Evolutionary conservation across 2,797 vertebrate species (phyloP).

Genomic region (Scarus forsteni): DNA sequence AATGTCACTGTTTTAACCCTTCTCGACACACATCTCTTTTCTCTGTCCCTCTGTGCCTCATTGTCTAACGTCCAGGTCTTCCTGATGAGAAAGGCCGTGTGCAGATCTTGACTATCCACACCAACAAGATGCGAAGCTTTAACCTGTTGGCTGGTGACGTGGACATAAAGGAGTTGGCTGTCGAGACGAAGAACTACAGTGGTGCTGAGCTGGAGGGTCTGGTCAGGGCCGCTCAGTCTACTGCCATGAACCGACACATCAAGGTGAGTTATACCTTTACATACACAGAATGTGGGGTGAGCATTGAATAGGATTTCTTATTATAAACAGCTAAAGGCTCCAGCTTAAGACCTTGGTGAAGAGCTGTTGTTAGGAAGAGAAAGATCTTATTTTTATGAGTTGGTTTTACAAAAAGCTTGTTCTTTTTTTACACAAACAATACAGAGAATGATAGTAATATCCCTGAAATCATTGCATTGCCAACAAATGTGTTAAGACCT

Average conservation of each 20-base stretch:
- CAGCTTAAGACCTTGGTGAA: too few species aligned
- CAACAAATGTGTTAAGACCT: too few species aligned
- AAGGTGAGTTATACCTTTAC: slow-evolving; percentile 84
- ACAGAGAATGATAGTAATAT: too few species aligned
- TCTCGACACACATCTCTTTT: background rate
- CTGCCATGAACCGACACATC: slow-evolving; percentile 98
- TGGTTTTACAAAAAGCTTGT: too few species aligned
- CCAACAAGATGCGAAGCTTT: slow-evolving; percentile 92
- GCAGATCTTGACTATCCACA: slow-evolving; percentile 98
- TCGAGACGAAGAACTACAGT: slow-evolving; percentile 97
- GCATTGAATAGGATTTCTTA: too few species aligned
- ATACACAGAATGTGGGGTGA: background rate
- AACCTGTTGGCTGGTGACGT: slow-evolving; percentile 89
- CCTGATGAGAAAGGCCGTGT: slow-evolving; percentile 96
- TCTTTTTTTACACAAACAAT: too few species aligned
- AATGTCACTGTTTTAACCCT: too few species aligned
- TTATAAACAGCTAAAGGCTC: too few species aligned
- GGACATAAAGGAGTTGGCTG: slow-evolving; percentile 89
- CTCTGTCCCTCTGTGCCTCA: background rate
- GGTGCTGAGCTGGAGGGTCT: slow-evolving; percentile 96
- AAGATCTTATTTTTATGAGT: too few species aligned
- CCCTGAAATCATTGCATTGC: too few species aligned
- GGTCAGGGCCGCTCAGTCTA: slow-evolving; percentile 96
- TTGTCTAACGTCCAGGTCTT: slow-evolving; percentile 82
- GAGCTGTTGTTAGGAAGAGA: too few species aligned